phyloP scores from a whole-genome alignment of 2,113 vertebrate genomes.

The Cisticola juncidis region DNA sequence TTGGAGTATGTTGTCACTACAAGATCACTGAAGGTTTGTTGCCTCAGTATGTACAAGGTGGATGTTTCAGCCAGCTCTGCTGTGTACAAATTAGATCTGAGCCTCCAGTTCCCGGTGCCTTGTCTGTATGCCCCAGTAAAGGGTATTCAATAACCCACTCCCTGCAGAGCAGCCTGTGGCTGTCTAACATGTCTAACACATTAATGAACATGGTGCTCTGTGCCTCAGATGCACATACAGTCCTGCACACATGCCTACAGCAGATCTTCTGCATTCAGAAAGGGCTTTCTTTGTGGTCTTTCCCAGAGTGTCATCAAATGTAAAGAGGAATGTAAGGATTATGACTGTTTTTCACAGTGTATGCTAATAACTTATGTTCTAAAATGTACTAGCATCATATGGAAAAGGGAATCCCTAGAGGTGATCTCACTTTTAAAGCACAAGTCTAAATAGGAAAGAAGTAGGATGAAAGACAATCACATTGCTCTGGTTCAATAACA shows the following conservation, averaged over 20 bases:
- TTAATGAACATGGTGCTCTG: neutral
- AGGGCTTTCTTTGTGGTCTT: neutral
- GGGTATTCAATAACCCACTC: neutral
- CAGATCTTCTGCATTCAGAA: neutral
- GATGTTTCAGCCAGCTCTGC: neutral
- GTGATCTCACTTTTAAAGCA: neutral
- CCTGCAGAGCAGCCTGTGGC: neutral
- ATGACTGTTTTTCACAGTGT: neutral
- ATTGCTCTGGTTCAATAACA: neutral
- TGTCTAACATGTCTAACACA: neutral
- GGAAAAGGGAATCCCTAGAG: neutral
- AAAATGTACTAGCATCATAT: neutral
- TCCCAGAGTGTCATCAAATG: neutral
- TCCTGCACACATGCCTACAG: neutral
- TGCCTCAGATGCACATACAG: accelerated
- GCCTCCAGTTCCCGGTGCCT: neutral
- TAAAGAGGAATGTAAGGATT: neutral
- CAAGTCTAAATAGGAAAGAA: neutral
- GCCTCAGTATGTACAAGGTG: neutral
- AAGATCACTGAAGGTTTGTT: neutral
- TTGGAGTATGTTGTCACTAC: neutral
- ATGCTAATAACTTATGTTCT: neutral
- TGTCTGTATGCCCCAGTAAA: neutral
- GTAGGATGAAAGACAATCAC: neutral
- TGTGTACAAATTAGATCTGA: neutral